phyloP scores from a whole-genome alignment of 2,113 vertebrate species.

The Neodon shergylaensis region DNA sequence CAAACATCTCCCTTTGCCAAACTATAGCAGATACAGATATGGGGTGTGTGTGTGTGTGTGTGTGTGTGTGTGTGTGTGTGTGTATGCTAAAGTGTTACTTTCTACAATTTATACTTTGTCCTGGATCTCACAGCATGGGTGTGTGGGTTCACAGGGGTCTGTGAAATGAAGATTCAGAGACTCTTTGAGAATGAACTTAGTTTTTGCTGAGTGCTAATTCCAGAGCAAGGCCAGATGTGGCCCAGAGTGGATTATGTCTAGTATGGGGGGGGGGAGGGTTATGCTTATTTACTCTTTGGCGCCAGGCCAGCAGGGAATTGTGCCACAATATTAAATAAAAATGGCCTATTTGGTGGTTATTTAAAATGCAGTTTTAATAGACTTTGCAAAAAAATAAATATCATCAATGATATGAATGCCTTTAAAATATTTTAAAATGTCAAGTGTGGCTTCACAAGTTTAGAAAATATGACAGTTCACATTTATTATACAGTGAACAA shows the following conservation, averaged over 20 bases:
- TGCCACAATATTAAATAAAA: background rate
- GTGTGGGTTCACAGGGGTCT: too few species aligned
- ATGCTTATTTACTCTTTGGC: too few species aligned
- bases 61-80: background rate
- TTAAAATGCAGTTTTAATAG: background rate
- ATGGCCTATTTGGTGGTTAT: background rate
- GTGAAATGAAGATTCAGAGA: too few species aligned
- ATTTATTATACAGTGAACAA: background rate
- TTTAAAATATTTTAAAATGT: background rate
- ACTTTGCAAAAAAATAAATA: background rate
- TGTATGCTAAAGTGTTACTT: background rate
- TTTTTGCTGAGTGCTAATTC: too few species aligned
- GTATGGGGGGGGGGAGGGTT: too few species aligned
- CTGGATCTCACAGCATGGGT: too few species aligned
- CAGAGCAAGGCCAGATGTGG: too few species aligned
- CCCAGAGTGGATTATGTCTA: too few species aligned
- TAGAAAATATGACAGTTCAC: background rate
- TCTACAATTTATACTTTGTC: background rate
- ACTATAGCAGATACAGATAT: background rate
- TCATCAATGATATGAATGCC: background rate
- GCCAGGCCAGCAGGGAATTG: too few species aligned
- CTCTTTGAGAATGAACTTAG: too few species aligned
- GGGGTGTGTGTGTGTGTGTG: background rate
- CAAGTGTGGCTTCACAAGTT: background rate
- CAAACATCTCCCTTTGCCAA: conserved; percentile 67